Base-by-base conservation (phyloP, 2,113 vertebrate genomes). In the Myotis lucifugus region DNA sequence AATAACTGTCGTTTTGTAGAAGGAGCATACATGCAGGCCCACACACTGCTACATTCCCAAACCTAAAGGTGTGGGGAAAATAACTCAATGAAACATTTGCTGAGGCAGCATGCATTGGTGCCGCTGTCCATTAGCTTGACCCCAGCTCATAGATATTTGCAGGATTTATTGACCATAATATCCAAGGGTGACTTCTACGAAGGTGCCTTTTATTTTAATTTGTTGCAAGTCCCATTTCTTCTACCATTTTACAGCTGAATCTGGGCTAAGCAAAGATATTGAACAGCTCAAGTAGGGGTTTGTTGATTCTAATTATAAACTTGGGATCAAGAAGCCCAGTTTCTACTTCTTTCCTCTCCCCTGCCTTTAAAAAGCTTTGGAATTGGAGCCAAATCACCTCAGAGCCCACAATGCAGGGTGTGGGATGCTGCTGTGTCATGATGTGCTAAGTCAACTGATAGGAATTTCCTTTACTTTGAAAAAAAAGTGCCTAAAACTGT, bases 301-400 rank as follows among this genome's bases (percentile, higher is more conserved):
- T 95, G 32, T 27, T 76, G 73, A 59, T 88, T 85, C 66, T 52
- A 93, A 70, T 54, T 70, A 73, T 42, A 93, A 85, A 88, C 32
- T 17, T 88, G 86, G 40, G 84, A 54, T 46, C 78, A 74, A 88
- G n/a, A 85, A 70, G 17, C 12, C 37, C n/a, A 34, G 21, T 88
- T 95, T 93, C 27, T 42, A 61, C 66, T 50, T 74, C 34, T 50
- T 40, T 19, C 32, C 40, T 52, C 46, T 72, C 66, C 13, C 5
- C 29, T 27, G 56, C 8, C 8, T 70, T 69, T 78, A 85, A 70
- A 88, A 91, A 25, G 3, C 25, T 91, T 90, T 85, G 46, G 64
- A 48, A 70, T 32, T 59, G 52, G 42, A 48, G 59, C 87, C 18
- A 85, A 69, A 56, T 67, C 37, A 56, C 66, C 74, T 83, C 66